Conservation (phyloP, 1,140 invertebrate species). For the Subanguina moxae region DNA sequence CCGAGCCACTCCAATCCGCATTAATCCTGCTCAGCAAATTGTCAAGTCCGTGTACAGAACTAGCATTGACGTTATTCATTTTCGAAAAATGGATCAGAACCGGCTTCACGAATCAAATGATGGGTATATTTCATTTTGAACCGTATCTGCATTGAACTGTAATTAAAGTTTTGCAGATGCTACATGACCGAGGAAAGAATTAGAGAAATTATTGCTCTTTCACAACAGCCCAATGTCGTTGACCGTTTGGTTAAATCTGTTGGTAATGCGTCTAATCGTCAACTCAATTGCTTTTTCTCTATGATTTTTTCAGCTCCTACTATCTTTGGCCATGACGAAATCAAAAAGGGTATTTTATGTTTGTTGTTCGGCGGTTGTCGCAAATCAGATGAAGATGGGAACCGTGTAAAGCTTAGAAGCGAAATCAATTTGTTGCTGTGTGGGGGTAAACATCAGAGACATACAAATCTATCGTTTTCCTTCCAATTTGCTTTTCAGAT, state of each 20-base stretch:
- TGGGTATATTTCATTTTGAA: constrained; percentile 64
- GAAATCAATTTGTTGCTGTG: constrained; percentile 95
- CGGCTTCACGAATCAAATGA: constrained; percentile 73
- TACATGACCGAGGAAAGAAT: constrained; percentile 78
- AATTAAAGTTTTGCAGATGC: constrained; percentile 33
- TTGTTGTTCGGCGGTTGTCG: constrained; percentile 94
- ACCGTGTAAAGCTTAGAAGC: constrained; percentile 44
- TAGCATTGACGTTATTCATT: constrained; percentile 94
- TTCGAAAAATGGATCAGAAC: constrained; percentile 80
- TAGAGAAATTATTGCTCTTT: constrained; percentile 75
- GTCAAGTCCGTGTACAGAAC: constrained; percentile 87
- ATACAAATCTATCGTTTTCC: too few relatives aligned
- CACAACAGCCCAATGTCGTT: constrained; percentile 83
- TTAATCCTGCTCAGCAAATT: constrained; percentile 77
- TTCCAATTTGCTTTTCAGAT: too few relatives aligned
- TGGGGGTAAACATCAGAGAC: constrained; percentile 65
- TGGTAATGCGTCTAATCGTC: constrained; percentile 54
- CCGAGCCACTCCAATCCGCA: constrained; percentile 77
- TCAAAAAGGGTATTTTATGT: constrained; percentile 94
- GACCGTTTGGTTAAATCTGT: constrained; percentile 83
- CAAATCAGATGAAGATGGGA: constrained; percentile 64
- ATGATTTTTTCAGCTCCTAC: constrained; percentile 72
- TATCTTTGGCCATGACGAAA: constrained; percentile 96
- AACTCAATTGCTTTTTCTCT: not conserved
- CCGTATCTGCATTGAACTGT: not conserved